A percentile compares a stretch with the other conserved stretches of the same genome.
phyloP scores from a whole-genome alignment of 2,113 vertebrate genomes.

The Zosterops lateralis region DNA sequence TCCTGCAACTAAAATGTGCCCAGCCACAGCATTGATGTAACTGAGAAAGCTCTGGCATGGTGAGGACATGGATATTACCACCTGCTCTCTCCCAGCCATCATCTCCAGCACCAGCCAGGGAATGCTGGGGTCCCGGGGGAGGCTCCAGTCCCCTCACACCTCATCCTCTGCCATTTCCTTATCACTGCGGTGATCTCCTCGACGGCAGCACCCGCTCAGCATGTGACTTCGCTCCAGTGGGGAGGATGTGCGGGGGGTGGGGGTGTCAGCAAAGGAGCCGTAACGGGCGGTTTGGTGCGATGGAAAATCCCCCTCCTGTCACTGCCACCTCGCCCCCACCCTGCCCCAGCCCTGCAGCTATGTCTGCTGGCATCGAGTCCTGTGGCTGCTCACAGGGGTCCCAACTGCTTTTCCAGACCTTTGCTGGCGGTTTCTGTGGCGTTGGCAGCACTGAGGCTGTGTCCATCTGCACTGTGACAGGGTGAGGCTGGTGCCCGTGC shows the following conservation, averaged over 20 bases:
- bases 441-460: background rate
- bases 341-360: background rate
- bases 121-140: accelerated
- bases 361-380: background rate
- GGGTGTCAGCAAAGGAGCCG: background rate
- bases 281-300: slow-evolving; percentile 16
- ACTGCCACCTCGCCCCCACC: background rate
- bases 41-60: background rate
- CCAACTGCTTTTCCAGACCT: background rate
- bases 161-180: slow-evolving; percentile 1
- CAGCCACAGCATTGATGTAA: background rate
- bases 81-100: background rate
- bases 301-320: slow-evolving; percentile 39
- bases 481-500: accelerated
- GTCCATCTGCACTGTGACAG: background rate
- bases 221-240: slow-evolving; percentile 30
- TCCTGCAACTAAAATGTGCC: background rate
- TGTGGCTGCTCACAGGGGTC: background rate
- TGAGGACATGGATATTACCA: accelerated
- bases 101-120: background rate
- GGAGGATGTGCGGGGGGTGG: slow-evolving; percentile 36
- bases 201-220: slow-evolving; percentile 25
- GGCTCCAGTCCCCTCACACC: background rate
- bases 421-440: background rate
- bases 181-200: slow-evolving; percentile 46